Conservation (phyloP, 2,113 vertebrate species). For the Scophthalmus maximus region DNA sequence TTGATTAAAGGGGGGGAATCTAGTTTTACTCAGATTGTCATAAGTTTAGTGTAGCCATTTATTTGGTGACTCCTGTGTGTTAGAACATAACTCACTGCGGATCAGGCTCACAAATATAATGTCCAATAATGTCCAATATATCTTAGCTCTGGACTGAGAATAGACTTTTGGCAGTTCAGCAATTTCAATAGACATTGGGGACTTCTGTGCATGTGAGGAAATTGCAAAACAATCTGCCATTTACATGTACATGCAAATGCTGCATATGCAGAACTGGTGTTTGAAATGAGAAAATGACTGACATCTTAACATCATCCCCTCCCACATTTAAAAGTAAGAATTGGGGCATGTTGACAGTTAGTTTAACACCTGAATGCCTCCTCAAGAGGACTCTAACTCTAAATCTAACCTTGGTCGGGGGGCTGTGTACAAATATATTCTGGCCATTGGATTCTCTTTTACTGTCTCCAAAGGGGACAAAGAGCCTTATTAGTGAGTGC, state of each 20-base stretch:
- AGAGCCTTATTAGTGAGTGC: not conserved
- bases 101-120: too few species aligned
- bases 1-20: not conserved
- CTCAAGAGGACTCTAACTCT: too few species aligned
- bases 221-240: not conserved
- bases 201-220: not conserved
- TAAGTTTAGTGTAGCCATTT: not conserved
- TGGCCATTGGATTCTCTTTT: not conserved
- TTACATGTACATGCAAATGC: not conserved
- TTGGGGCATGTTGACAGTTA: too few species aligned
- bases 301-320: too few species aligned
- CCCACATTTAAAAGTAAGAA: too few species aligned
- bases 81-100: too few species aligned
- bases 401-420: not conserved
- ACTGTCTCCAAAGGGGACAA: not conserved
- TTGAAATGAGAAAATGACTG: too few species aligned
- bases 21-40: not conserved
- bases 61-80: not conserved
- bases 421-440: constrained; percentile 4
- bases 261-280: not conserved
- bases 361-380: constrained; percentile 1
- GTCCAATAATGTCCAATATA: not conserved
- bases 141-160: not conserved
- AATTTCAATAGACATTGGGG: too few species aligned
- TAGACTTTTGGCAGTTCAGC: too few species aligned